A percentile compares a stretch with the other conserved stretches of the same genome.
phyloP scores from a whole-genome alignment of 1,140 invertebrate species.

The Scaptomyza pallida region DNA sequence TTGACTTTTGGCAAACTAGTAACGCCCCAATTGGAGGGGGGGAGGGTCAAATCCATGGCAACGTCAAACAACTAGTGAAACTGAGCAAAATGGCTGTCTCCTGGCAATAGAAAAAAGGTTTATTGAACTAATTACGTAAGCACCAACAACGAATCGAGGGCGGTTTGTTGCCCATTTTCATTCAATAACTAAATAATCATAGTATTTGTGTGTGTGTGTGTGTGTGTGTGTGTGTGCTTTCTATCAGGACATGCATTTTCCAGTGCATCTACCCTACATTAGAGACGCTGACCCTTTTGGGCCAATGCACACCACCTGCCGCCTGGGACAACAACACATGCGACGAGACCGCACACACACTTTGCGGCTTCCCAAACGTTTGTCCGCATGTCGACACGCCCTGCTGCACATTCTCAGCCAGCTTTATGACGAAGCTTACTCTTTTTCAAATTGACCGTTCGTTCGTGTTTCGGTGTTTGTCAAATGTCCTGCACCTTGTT shows the following conservation, averaged over 20 bases:
- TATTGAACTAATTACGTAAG: conserved; percentile 81
- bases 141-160: conserved; percentile 1
- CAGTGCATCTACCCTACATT: conserved; percentile 59
- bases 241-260: conserved; percentile 56
- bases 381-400: conserved; percentile 56
- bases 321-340: conserved; percentile 56
- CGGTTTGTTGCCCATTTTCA: conserved; percentile 22
- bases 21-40: conserved; percentile 34
- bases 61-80: conserved; percentile 67
- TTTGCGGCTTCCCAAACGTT: conserved; percentile 67
- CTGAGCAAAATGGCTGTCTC: conserved; percentile 30
- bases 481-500: conserved; percentile 59
- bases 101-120: conserved; percentile 57
- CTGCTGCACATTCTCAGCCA: conserved; percentile 68
- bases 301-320: conserved; percentile 63
- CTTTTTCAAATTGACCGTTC: conserved; percentile 40
- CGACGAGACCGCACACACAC: conserved; percentile 70
- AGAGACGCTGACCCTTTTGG: conserved; percentile 66
- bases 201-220: neutral
- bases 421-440: conserved; percentile 55
- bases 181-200: conserved; percentile 16
- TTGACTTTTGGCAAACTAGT: conserved; percentile 52
- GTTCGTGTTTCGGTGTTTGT: conserved; percentile 30
- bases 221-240: conserved; percentile 34
- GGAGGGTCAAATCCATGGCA: conserved; percentile 63